A percentile compares a stretch with the other conserved stretches of the same genome.
These are phyloP conservation scores for Morone chrysops DNA, from an alignment of 2,113 vertebrate genomes.

Conservation along the genomic window DNA sequence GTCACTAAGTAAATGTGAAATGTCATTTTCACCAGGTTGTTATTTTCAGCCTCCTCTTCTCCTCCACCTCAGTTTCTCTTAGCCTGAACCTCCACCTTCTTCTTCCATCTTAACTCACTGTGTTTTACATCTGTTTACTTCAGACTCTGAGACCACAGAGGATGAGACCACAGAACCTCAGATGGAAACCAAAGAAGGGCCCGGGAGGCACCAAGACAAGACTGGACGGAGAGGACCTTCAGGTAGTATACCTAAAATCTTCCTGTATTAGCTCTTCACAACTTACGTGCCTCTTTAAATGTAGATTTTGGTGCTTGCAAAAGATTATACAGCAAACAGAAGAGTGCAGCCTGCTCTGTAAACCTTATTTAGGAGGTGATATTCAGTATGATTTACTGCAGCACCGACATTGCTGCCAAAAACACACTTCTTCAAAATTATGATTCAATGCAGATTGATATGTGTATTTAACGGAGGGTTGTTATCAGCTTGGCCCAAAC, in stretches of 20 bases:
- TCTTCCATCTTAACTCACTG: neutral
- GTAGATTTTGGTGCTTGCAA: neutral
- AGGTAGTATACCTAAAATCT: conserved; percentile 76
- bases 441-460: conserved; percentile 36
- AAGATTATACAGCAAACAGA: neutral
- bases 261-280: neutral
- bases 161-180: conserved; percentile 94
- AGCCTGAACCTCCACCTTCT: conserved; percentile 3
- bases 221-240: conserved; percentile 85
- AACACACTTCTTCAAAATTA: conserved; percentile 45
- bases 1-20: conserved; percentile 57
- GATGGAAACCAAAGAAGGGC: conserved; percentile 88
- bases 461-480: conserved; percentile 36
- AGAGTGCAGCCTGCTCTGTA: neutral
- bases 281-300: neutral
- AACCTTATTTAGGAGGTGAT: conserved; percentile 14
- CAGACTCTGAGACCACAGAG: conserved; percentile 97
- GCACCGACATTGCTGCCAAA: conserved; percentile 38
- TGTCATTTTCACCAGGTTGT: conserved; percentile 49
- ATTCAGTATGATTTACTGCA: conserved; percentile 34
- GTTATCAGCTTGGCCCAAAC: conserved; percentile 35
- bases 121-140: conserved; percentile 26
- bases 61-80: neutral
- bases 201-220: conserved; percentile 89
- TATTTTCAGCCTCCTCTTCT: conserved; percentile 20